These are phyloP conservation scores for Tetrao urogallus DNA, from an alignment of 2,113 vertebrate species.

Conservation along the genomic window DNA sequence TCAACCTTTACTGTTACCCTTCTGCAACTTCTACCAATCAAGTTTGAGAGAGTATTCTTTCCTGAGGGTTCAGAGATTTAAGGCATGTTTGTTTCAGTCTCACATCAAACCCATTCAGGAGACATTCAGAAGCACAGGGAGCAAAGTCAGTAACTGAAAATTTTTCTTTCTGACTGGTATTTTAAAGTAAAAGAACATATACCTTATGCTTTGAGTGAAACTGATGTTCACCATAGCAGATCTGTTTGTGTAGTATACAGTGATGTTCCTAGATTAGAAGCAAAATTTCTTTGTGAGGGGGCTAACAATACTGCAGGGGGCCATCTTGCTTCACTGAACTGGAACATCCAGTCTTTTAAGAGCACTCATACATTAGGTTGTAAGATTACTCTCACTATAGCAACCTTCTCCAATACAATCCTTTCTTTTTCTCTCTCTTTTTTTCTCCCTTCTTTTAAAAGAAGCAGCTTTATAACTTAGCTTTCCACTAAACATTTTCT, in stretches of 20 bases:
- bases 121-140: not conserved
- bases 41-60: not conserved
- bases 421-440: not conserved
- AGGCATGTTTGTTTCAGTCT: not conserved
- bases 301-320: conserved; percentile 72
- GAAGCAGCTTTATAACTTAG: not conserved
- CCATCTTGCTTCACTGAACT: conserved; percentile 79
- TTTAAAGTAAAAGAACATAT: conserved; percentile 4
- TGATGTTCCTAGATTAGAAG: conserved; percentile 27
- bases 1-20: not conserved
- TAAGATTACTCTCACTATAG: conserved; percentile 71
- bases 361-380: conserved; percentile 10
- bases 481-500: not conserved
- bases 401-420: conserved; percentile 23
- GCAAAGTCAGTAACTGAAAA: not conserved
- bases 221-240: conserved; percentile 15
- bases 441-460: not conserved
- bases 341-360: conserved; percentile 68
- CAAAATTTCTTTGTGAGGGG: conserved; percentile 47
- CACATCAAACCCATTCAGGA: not conserved
- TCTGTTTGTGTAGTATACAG: not conserved
- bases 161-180: not conserved
- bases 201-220: not conserved
- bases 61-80: not conserved
- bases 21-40: not conserved